Conservation (phyloP, 30 jellyfish, hydroid and myxozoan species). For the Phacellophora camtschatica region DNA sequence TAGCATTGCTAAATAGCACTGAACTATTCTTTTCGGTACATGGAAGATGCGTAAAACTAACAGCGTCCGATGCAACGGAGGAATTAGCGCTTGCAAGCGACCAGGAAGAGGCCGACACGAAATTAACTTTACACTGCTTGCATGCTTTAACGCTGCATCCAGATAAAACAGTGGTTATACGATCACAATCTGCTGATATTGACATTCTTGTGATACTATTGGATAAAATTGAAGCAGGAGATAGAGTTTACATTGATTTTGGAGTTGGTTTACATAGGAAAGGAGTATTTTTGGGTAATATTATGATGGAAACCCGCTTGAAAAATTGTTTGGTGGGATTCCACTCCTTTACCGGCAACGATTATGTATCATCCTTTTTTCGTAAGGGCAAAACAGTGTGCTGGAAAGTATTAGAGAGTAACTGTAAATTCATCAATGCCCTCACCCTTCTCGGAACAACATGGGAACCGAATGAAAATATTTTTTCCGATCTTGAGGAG, state of each 20-base stretch:
- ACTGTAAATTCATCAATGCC: no score
- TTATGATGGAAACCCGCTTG: neutral
- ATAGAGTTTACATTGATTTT: no score
- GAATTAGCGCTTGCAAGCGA: constrained; percentile 15
- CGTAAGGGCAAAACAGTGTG: neutral
- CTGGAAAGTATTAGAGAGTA: no score
- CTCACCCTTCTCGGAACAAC: no score
- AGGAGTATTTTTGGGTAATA: no score
- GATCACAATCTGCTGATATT: constrained; percentile 54
- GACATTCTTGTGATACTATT: no score
- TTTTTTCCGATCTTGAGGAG: no score
- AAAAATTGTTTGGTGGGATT: neutral
- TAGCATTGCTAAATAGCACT: neutral
- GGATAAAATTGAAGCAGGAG: no score
- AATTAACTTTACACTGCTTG: constrained; percentile 15
- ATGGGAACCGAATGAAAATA: no score
- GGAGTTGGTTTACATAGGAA: no score
- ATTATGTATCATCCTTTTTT: neutral
- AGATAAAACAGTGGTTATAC: constrained; percentile 38
- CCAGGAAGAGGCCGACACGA: constrained; percentile 60
- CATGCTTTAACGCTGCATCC: constrained; percentile 20
- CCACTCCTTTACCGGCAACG: neutral
- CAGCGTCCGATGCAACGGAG: constrained; percentile 5
- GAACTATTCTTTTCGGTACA: constrained; percentile 16
- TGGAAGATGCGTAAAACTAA: constrained; percentile 10